phyloP scores from a whole-genome alignment of 2,113 vertebrate genomes.

The Stigmatopora argus region DNA sequence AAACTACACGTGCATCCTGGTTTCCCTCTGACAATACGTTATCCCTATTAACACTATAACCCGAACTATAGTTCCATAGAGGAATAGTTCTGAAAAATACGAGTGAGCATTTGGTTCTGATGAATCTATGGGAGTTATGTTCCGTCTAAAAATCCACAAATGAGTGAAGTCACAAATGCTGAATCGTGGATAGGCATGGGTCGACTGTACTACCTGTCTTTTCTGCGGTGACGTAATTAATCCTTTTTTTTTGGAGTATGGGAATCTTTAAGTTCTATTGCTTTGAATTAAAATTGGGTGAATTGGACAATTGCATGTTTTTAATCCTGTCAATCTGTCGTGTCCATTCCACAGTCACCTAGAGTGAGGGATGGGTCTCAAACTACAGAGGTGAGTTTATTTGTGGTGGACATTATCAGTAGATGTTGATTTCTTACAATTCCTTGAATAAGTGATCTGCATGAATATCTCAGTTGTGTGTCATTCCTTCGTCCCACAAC shows the following conservation, averaged over 20 bases:
- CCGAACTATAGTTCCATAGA: too few relatives aligned
- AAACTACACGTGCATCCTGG: too few relatives aligned
- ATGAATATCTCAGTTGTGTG: constrained; percentile 41
- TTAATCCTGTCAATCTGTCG: constrained; percentile 67
- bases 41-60: too few relatives aligned
- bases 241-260: constrained; percentile 8
- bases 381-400: constrained; percentile 82
- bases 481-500: background rate
- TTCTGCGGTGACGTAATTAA: constrained; percentile 10
- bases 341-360: constrained; percentile 82
- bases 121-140: too few relatives aligned
- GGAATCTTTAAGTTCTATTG: constrained; percentile 42
- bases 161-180: background rate
- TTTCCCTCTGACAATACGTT: too few relatives aligned
- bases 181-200: constrained; percentile 36
- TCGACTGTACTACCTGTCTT: constrained; percentile 20
- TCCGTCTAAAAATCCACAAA: too few relatives aligned
- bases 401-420: constrained; percentile 50
- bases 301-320: constrained; percentile 50
- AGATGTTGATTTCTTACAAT: constrained; percentile 33
- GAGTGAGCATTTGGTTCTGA: too few relatives aligned
- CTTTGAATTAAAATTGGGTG: constrained; percentile 22
- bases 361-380: constrained; percentile 90
- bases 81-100: too few relatives aligned
- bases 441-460: constrained; percentile 34